Evolutionary conservation across 2,113 vertebrate genomes (phyloP).

Genomic region (Zosterops borbonicus): DNA sequence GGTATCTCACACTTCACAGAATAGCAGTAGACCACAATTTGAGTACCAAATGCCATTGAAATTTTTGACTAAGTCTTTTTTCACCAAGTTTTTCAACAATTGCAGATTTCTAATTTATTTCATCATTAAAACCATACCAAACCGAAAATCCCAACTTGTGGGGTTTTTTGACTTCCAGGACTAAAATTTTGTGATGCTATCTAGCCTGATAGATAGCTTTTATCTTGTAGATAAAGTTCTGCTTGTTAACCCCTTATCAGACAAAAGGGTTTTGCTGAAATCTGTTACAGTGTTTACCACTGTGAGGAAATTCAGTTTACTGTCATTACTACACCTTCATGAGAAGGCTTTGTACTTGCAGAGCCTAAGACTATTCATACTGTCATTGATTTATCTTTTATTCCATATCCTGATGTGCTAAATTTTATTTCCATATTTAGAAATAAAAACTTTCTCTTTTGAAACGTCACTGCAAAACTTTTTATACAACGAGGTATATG

Average conservation of each 20-base stretch:
- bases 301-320: background rate
- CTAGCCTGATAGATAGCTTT: background rate
- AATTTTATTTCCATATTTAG: background rate
- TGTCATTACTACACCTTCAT: background rate
- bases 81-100: background rate
- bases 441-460: background rate
- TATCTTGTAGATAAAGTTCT: background rate
- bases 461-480: background rate
- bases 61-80: background rate
- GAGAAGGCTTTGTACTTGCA: background rate
- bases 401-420: background rate
- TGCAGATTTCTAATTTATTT: background rate
- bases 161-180: background rate
- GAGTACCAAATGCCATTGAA: accelerated
- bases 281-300: background rate
- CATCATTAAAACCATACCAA: background rate
- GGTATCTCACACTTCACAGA: background rate
- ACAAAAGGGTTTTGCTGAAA: background rate
- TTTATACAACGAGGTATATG: background rate
- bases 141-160: background rate
- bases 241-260: background rate
- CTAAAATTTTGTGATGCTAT: background rate
- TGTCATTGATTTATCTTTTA: background rate
- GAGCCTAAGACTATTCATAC: background rate
- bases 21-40: background rate